A percentile compares a stretch with the other conserved stretches of the same genome.
These are phyloP conservation scores for Acarapis woodi DNA, from an alignment of 1,140 invertebrate species.

Conservation along the genomic window DNA sequence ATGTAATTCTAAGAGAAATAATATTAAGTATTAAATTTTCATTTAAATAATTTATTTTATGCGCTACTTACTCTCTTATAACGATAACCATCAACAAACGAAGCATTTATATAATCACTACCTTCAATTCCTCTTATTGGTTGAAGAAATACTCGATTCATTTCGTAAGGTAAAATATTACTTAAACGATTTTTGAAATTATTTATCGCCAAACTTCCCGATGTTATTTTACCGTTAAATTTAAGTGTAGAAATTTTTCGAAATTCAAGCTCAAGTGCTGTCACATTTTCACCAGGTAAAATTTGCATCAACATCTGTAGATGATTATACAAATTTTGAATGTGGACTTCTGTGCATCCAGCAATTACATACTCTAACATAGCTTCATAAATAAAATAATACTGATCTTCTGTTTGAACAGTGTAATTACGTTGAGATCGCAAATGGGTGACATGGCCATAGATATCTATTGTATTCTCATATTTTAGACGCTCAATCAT, in stretches of 20 bases:
- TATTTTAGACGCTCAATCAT: conserved; percentile 79
- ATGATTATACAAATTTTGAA: conserved; percentile 59
- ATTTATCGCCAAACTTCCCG: conserved; percentile 80
- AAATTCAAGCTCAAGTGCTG: conserved; percentile 93
- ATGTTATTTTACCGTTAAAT: conserved; percentile 69
- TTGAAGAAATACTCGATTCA: conserved; percentile 68
- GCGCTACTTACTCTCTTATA: conserved; percentile 69
- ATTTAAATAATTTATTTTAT: too few relatives aligned
- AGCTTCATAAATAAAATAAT: conserved; percentile 96
- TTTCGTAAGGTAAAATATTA: conserved; percentile 85
- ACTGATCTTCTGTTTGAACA: conserved; percentile 95
- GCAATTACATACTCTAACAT: conserved; percentile 80
- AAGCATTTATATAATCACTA: conserved; percentile 96
- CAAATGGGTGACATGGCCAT: conserved; percentile 88
- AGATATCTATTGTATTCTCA: conserved; percentile 92
- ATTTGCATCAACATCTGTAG: conserved; percentile 54
- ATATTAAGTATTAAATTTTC: too few relatives aligned
- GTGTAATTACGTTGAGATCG: conserved; percentile 89
- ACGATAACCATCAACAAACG: conserved; percentile 59
- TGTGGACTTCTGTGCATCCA: conserved; percentile 68
- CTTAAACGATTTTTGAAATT: conserved; percentile 93
- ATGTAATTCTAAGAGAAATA: too few relatives aligned
- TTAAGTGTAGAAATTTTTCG: conserved; percentile 59
- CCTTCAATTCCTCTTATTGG: conserved; percentile 71
- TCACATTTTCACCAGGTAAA: conserved; percentile 41